A percentile compares a stretch with the other conserved stretches of the same genome.
phyloP scores from a whole-genome alignment of 2,797 vertebrate genomes.

The Argentina silus region DNA sequence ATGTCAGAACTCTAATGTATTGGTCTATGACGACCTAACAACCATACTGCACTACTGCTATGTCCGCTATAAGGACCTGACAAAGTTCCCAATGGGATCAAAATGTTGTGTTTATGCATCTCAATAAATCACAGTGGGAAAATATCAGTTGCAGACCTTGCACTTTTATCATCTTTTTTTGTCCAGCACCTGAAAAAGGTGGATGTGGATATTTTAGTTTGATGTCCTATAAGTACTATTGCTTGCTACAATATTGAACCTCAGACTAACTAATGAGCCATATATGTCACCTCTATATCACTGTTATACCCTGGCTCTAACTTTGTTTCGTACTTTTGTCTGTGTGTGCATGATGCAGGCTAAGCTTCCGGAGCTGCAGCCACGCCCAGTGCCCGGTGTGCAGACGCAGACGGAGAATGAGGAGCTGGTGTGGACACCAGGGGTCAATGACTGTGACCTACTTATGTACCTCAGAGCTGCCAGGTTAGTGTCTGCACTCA shows the following conservation, averaged over 20 bases:
- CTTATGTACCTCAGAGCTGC: conserved; percentile 98
- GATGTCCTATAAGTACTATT: too few relatives aligned
- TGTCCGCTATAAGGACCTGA: background rate
- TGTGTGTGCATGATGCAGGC: conserved; percentile 76
- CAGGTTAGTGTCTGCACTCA: conserved; percentile 76
- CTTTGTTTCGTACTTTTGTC: too few relatives aligned
- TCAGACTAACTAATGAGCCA: too few relatives aligned
- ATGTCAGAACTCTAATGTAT: background rate
- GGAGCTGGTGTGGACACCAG: conserved; percentile 97
- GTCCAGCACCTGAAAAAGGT: too few relatives aligned
- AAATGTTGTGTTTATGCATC: background rate
- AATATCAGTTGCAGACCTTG: too few relatives aligned
- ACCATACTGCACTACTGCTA: background rate
- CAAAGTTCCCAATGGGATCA: background rate
- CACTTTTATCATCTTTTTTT: too few relatives aligned
- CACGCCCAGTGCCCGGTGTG: conserved; percentile 78
- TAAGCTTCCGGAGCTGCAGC: conserved; percentile 95
- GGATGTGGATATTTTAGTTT: too few relatives aligned
- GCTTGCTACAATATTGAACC: too few relatives aligned
- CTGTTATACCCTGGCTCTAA: background rate
- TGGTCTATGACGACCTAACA: background rate
- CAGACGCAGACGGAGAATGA: conserved; percentile 90
- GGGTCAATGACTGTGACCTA: conserved; percentile 97
- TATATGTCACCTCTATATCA: background rate
- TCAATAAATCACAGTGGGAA: too few relatives aligned